phyloP scores from a whole-genome alignment of 2,888 invertebrate species.

The Rugalucina vietnamica region DNA sequence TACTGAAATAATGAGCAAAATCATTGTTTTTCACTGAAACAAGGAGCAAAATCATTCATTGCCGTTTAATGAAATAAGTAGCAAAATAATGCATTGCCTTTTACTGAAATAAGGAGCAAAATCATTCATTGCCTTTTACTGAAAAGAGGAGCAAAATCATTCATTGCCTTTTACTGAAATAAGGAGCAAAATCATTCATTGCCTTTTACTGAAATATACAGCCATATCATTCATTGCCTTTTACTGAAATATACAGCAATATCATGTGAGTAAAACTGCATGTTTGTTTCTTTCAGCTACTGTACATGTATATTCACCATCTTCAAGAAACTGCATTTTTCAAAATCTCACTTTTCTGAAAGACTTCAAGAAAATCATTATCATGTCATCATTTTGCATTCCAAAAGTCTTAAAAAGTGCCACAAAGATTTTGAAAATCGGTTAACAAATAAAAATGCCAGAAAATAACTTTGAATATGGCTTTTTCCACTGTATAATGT shows the following conservation, averaged over 20 bases:
- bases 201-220: neutral
- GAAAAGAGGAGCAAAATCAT: neutral
- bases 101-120: neutral
- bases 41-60: constrained; percentile 39
- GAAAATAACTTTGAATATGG: no score
- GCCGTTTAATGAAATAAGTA: neutral
- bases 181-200: neutral
- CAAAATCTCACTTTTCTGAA: no score
- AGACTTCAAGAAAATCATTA: no score
- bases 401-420: no score
- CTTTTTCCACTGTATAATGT: no score
- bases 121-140: neutral
- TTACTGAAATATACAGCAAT: neutral
- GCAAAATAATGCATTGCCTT: neutral
- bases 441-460: no score
- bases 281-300: no score
- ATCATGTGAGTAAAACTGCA: no score
- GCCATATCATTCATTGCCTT: neutral
- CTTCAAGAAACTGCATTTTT: no score
- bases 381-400: no score
- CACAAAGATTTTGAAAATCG: no score
- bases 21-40: constrained; percentile 83
- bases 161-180: neutral
- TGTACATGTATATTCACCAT: no score
- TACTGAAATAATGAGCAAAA: constrained; percentile 72